Percentiles rank a stretch among this genome's conserved stretches.
phyloP scores from a whole-genome alignment of 2,113 vertebrate species.

The Oostethus manadensis region DNA sequence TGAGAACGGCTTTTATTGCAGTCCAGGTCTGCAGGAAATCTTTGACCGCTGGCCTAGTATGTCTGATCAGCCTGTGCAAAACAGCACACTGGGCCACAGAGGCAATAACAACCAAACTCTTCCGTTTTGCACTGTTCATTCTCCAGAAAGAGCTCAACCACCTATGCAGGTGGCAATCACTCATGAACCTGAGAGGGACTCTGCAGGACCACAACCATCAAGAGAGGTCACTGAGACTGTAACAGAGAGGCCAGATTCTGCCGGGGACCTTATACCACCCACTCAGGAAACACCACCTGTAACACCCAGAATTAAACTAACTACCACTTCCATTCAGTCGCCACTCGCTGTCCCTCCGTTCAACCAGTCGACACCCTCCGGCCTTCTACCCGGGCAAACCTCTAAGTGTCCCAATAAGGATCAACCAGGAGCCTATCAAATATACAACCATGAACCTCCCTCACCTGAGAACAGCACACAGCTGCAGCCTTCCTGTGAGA shows the following conservation, averaged over 20 bases:
- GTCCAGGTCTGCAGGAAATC: constrained; percentile 81
- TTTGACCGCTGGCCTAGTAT: constrained; percentile 82
- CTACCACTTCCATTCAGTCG: constrained; percentile 60
- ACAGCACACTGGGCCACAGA: constrained; percentile 3
- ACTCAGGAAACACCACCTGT: constrained; percentile 68
- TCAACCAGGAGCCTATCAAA: background rate
- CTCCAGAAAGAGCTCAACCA: background rate
- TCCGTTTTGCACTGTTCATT: constrained; percentile 8
- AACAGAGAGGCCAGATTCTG: constrained; percentile 46
- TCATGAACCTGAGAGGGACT: background rate
- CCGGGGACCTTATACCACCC: constrained; percentile 72
- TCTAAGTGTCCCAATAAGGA: constrained; percentile 9
- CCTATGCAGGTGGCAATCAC: background rate
- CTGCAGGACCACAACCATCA: background rate
- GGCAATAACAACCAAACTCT: constrained; percentile 2
- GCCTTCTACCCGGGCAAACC: constrained; percentile 1
- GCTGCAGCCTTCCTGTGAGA: constrained; percentile 8
- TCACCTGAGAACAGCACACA: background rate
- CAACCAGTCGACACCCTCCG: constrained; percentile 35
- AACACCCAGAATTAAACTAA: constrained; percentile 65
- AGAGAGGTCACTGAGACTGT: background rate
- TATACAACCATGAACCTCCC: background rate
- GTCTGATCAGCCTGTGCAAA: constrained; percentile 54
- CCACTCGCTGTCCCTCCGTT: constrained; percentile 35
- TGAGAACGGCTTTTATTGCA: constrained; percentile 69